A percentile compares a stretch with the other conserved stretches of the same genome.
Evolutionary conservation across 2,113 vertebrate species (phyloP).

Genomic region (Spea multiplicata): DNA sequence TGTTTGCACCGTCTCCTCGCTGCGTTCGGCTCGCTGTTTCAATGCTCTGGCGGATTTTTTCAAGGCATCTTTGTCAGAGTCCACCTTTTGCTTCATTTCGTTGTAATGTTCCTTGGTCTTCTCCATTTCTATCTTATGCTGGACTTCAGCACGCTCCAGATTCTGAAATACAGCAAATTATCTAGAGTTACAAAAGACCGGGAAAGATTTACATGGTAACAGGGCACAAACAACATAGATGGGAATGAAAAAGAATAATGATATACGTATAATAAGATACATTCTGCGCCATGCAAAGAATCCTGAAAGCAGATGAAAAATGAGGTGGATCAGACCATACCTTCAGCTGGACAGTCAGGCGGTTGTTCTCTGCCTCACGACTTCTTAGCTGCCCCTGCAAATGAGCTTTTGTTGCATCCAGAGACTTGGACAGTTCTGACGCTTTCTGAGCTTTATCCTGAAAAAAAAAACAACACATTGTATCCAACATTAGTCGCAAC

Average conservation of each 20-base stretch:
- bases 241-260: too few relatives aligned
- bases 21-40: conserved; percentile 79
- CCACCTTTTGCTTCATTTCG: conserved; percentile 67
- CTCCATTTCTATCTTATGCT: conserved; percentile 73
- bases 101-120: conserved; percentile 68
- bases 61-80: conserved; percentile 77
- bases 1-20: conserved; percentile 72
- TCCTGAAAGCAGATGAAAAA: too few relatives aligned
- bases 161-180: conserved; percentile 62
- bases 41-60: conserved; percentile 78
- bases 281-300: too few relatives aligned
- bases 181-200: too few relatives aligned
- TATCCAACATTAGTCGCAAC: not conserved
- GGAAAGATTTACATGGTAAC: too few relatives aligned
- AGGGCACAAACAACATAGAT: too few relatives aligned
- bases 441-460: conserved; percentile 74
- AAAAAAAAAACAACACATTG: not conserved
- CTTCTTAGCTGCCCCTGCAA: conserved; percentile 79
- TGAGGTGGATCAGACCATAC: conserved; percentile 55
- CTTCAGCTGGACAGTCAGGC: conserved; percentile 75
- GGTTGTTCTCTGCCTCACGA: conserved; percentile 84
- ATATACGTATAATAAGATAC: too few relatives aligned
- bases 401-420: conserved; percentile 77
- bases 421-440: conserved; percentile 70
- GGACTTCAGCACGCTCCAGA: conserved; percentile 71